Conservation (phyloP, 2,113 vertebrate species). For the Mixornis gularis region DNA sequence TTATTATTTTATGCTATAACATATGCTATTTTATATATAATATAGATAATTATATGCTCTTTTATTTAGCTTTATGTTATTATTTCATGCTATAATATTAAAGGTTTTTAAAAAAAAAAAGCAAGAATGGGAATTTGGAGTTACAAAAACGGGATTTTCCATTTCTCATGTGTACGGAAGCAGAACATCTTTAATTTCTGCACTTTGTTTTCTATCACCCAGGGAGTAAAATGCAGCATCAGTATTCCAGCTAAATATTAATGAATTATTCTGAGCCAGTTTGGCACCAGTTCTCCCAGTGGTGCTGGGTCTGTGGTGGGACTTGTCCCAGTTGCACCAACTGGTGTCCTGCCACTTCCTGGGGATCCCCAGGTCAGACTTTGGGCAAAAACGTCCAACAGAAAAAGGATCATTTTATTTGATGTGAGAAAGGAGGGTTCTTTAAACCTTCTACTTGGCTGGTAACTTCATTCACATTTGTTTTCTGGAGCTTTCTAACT, state of each 20-base stretch:
- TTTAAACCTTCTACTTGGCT: background rate
- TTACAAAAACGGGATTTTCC: background rate
- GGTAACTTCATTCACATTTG: background rate
- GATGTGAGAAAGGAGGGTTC: background rate
- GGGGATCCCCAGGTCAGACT: background rate
- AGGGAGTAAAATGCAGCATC: background rate
- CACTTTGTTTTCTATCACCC: background rate
- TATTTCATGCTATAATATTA: background rate
- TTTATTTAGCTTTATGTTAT: background rate
- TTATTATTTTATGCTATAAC: too few species aligned
- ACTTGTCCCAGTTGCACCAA: background rate
- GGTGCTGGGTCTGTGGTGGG: background rate
- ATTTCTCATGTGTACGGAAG: background rate
- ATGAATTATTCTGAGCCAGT: background rate
- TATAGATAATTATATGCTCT: background rate
- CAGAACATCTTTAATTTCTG: background rate
- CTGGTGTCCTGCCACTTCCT: background rate
- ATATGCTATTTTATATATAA: too few species aligned
- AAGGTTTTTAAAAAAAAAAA: background rate
- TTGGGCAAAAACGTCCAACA: background rate
- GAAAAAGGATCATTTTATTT: background rate
- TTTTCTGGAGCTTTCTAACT: background rate
- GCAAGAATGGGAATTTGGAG: background rate
- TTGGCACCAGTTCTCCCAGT: background rate
- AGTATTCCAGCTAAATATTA: background rate